Percentiles rank a stretch among this genome's conserved stretches.
phyloP scores from a whole-genome alignment of 2,113 vertebrate genomes.

The Carassius auratus region DNA sequence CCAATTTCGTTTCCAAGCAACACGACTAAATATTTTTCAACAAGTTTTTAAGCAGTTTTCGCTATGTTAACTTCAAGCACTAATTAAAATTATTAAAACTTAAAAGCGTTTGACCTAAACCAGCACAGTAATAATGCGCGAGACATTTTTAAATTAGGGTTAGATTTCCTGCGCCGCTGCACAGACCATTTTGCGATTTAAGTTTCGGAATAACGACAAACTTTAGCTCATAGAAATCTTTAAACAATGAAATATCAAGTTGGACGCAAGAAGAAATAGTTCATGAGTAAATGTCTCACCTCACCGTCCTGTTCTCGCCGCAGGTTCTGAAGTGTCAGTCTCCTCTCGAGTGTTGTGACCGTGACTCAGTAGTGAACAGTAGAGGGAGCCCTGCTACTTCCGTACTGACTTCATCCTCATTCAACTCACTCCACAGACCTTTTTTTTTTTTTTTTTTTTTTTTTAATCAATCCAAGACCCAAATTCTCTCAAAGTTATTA shows the following conservation, averaged over 20 bases:
- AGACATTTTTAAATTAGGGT: neutral
- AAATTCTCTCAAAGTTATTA: neutral
- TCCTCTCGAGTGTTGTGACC: neutral
- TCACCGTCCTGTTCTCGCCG: neutral
- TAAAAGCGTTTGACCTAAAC: neutral
- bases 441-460: no score
- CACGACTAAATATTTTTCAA: no score
- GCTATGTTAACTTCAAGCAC: neutral
- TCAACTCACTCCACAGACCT: neutral
- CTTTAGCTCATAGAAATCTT: neutral
- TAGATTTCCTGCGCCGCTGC: neutral
- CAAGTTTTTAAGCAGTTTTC: neutral
- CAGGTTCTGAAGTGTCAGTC: neutral
- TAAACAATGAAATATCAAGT: neutral
- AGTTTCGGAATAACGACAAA: neutral
- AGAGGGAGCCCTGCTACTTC: slow-evolving; percentile 9
- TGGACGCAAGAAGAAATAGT: neutral
- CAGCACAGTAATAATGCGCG: neutral
- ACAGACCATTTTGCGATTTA: neutral
- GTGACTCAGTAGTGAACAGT: neutral
- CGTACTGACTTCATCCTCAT: slow-evolving; percentile 1
- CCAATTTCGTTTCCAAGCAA: neutral
- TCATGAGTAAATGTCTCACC: neutral
- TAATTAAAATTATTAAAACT: no score
- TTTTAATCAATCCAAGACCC: neutral